A percentile compares a stretch with the other conserved stretches of the same genome.
Evolutionary conservation across 2,797 vertebrate genomes (phyloP).

Genomic region (Protosalanx chinensis): DNA sequence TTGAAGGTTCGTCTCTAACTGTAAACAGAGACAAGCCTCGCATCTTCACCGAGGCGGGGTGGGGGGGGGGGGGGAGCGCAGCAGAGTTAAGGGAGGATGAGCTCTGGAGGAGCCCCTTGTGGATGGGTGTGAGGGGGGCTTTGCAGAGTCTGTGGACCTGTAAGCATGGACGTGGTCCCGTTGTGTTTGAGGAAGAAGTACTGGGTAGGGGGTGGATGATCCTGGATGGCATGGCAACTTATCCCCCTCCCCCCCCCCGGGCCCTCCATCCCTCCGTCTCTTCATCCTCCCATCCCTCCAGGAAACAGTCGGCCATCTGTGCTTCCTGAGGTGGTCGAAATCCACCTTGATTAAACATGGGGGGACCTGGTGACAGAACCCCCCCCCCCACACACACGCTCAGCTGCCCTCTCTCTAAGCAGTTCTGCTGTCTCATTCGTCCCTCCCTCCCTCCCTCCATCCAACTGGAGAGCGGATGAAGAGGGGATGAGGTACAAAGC

Average conservation of each 20-base stretch:
- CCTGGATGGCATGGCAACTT: constrained; percentile 27
- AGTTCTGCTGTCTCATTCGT: neutral
- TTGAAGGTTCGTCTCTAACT: too few species aligned
- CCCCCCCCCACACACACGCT: neutral
- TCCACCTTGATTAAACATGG: constrained; percentile 65
- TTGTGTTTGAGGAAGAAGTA: neutral
- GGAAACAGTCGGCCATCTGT: constrained; percentile 72
- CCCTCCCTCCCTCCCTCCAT: constrained; percentile 43
- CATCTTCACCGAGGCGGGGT: too few species aligned
- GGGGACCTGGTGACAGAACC: constrained; percentile 40
- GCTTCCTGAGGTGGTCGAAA: constrained; percentile 67
- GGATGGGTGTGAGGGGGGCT: neutral
- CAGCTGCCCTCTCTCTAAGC: neutral
- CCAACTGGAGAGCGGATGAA: constrained; percentile 59
- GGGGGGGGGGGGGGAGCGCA: too few species aligned
- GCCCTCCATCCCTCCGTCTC: constrained; percentile 15
- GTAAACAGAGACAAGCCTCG: too few species aligned
- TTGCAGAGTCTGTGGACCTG: too few species aligned
- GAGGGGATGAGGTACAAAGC: constrained; percentile 70
- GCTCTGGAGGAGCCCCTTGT: neutral
- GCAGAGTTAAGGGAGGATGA: too few species aligned
- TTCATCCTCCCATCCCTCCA: constrained; percentile 14
- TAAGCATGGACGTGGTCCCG: neutral
- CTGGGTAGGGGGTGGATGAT: neutral
- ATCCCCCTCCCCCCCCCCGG: constrained; percentile 6